These are phyloP conservation scores for Elegia similella DNA, from an alignment of 2,888 invertebrate species.

Conservation along the genomic window DNA sequence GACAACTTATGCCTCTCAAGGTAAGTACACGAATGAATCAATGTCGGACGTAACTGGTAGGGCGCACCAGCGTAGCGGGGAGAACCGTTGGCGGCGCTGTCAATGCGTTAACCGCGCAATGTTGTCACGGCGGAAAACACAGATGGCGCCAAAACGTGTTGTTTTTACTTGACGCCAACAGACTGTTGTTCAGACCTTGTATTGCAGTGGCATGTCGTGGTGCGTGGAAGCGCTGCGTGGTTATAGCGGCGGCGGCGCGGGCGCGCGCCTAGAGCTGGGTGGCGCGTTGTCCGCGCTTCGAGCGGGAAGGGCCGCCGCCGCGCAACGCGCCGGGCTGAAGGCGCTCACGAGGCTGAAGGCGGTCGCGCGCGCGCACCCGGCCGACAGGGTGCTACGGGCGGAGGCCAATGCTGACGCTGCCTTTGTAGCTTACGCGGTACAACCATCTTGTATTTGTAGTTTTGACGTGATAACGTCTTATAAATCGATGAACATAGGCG, in stretches of 20 bases:
- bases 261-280: conserved; percentile 91
- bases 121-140: too few relatives aligned
- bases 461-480: too few relatives aligned
- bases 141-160: too few relatives aligned
- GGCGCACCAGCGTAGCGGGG: too few relatives aligned
- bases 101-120: too few relatives aligned
- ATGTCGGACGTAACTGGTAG: too few relatives aligned
- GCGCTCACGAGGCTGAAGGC: conserved; percentile 65
- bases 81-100: too few relatives aligned
- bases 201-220: conserved; percentile 83
- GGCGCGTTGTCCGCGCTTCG: conserved; percentile 90
- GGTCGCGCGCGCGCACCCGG: conserved; percentile 67
- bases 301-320: conserved; percentile 60
- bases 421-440: conserved; percentile 70
- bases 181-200: too few relatives aligned
- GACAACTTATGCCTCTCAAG: too few relatives aligned
- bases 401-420: conserved; percentile 74
- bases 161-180: too few relatives aligned
- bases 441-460: conserved; percentile 20
- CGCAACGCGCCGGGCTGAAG: conserved; percentile 38
- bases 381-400: conserved; percentile 64
- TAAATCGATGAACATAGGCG: too few relatives aligned
- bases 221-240: conserved; percentile 96
- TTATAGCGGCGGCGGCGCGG: conserved; percentile 91
- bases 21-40: too few relatives aligned